Percentiles rank a stretch among this genome's conserved stretches.
phyloP scores from a whole-genome alignment of 2,888 invertebrate species.

The Drosophila kuntzei region DNA sequence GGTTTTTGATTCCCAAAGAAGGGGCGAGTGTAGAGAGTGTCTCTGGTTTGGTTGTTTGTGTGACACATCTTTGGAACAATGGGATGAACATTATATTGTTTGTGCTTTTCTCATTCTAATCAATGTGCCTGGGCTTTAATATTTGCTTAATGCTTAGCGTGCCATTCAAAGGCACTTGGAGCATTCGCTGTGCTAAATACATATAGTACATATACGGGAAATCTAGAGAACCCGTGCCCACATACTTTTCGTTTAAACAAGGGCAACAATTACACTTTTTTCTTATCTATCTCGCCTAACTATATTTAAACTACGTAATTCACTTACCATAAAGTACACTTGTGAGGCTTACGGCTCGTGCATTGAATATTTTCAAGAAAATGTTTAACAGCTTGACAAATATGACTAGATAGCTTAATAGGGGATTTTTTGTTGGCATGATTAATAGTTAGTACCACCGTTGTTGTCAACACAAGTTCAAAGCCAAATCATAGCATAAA shows the following conservation, averaged over 20 bases:
- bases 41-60: conserved; percentile 5
- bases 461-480: conserved; percentile 15
- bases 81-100: conserved; percentile 9
- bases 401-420: conserved; percentile 3
- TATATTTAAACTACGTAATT: conserved; percentile 35
- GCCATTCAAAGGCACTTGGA: conserved; percentile 1
- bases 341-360: not conserved
- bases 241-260: conserved; percentile 22
- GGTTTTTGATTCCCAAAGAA: conserved; percentile 13
- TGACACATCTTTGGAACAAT: conserved; percentile 42
- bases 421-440: conserved; percentile 36
- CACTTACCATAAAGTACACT: conserved; percentile 6
- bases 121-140: conserved; percentile 12
- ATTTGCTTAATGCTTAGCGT: conserved; percentile 21
- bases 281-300: conserved; percentile 39
- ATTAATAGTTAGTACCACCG: conserved; percentile 32
- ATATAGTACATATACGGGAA: not conserved
- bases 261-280: conserved; percentile 18
- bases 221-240: conserved; percentile 9
- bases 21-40: conserved; percentile 15
- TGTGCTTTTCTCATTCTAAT: conserved; percentile 14
- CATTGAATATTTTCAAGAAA: conserved; percentile 5
- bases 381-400: conserved; percentile 31
- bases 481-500: conserved; percentile 19
- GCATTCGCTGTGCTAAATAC: conserved; percentile 1